phyloP scores from a whole-genome alignment of 2,888 invertebrate species.

The Dasysyrphus tricinctus region DNA sequence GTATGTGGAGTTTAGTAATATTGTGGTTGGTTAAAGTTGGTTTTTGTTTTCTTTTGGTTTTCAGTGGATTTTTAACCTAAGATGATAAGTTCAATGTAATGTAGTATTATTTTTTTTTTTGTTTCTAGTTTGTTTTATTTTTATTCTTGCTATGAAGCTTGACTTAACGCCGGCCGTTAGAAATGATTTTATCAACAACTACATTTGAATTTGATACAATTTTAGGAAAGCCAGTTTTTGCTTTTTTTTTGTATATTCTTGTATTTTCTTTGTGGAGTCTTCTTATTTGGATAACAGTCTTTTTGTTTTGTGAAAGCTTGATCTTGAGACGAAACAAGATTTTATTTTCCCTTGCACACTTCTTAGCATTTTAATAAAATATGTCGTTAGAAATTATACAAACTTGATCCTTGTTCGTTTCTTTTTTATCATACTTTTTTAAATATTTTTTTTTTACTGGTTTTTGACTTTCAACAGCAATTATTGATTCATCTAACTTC shows the following conservation, averaged over 20 bases:
- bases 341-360: neutral
- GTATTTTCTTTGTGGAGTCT: neutral
- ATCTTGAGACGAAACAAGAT: neutral
- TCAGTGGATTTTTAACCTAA: neutral
- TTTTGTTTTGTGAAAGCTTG: neutral
- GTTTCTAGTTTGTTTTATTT: slow-evolving; percentile 42
- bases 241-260: neutral
- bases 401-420: neutral
- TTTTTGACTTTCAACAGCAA: neutral
- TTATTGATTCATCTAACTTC: neutral
- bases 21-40: slow-evolving; percentile 3
- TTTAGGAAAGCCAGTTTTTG: neutral
- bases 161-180: neutral
- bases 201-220: neutral
- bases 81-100: slow-evolving; percentile 32
- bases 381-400: neutral
- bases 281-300: neutral
- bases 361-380: neutral
- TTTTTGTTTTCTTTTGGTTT: slow-evolving; percentile 29
- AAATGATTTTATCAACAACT: neutral
- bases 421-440: neutral
- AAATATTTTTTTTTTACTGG: neutral
- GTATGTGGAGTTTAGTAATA: slow-evolving; percentile 16
- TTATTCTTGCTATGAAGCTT: slow-evolving; percentile 13
- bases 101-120: slow-evolving; percentile 14